Conservation (phyloP, 1,140 invertebrate genomes). For the Nephotettix cincticeps region DNA sequence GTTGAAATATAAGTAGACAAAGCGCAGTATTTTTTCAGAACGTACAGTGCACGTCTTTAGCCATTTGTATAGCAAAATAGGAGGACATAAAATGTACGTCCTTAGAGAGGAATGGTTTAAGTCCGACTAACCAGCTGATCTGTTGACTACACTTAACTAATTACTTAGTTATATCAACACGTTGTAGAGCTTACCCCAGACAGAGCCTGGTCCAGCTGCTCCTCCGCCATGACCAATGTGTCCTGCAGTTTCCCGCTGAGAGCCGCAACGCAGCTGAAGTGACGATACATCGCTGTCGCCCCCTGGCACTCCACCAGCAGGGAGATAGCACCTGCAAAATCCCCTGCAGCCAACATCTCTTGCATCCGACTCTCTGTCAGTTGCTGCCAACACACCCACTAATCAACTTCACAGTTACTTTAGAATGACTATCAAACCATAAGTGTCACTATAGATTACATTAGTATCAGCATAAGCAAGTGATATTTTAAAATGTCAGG, state of each 20-base stretch:
- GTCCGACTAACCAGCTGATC: too few species aligned
- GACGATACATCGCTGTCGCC: slow-evolving; percentile 74
- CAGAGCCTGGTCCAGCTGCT: slow-evolving; percentile 85
- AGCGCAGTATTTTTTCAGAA: too few species aligned
- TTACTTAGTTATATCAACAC: too few species aligned
- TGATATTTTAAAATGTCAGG: neutral
- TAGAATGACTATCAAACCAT: neutral
- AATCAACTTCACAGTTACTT: neutral
- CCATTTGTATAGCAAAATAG: too few species aligned
- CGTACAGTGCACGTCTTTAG: too few species aligned
- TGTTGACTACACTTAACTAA: too few species aligned
- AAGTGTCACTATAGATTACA: neutral
- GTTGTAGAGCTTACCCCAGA: slow-evolving; percentile 68
- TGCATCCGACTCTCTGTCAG: slow-evolving; percentile 82
- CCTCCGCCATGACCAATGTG: slow-evolving; percentile 87
- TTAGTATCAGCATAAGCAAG: neutral
- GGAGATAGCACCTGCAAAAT: slow-evolving; percentile 87
- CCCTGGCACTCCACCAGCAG: slow-evolving; percentile 85
- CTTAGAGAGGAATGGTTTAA: too few species aligned
- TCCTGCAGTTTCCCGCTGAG: slow-evolving; percentile 86
- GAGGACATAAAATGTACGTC: too few species aligned
- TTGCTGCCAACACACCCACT: slow-evolving; percentile 52
- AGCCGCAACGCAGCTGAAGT: slow-evolving; percentile 84
- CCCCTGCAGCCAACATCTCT: slow-evolving; percentile 76
- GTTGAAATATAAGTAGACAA: too few species aligned